phyloP scores from a whole-genome alignment of 2,797 vertebrate genomes.

The Pseudocheirus occidentalis region DNA sequence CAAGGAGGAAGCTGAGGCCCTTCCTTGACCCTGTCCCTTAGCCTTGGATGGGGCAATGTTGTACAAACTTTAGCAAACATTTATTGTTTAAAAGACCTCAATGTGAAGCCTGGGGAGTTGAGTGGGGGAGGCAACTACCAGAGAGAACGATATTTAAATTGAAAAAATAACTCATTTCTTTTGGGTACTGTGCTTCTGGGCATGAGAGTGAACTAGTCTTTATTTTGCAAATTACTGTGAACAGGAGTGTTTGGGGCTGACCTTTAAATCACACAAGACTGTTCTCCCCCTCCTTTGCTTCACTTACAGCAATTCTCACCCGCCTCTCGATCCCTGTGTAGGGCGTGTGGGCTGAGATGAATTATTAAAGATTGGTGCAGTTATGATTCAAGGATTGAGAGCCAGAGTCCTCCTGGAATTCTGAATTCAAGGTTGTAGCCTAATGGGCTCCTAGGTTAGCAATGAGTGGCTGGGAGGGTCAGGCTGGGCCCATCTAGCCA shows the following conservation, averaged over 20 bases:
- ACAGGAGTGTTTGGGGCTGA: neutral
- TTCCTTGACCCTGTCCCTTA: neutral
- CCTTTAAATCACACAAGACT: neutral
- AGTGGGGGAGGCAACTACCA: neutral
- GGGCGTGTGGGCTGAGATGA: neutral
- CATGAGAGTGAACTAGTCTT: neutral
- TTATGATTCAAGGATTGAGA: neutral
- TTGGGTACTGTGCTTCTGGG: neutral
- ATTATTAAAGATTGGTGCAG: neutral
- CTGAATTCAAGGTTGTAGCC: neutral
- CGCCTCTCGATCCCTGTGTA: neutral
- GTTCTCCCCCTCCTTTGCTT: neutral
- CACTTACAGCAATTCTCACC: neutral
- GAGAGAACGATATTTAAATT: neutral
- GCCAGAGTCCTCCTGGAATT: neutral
- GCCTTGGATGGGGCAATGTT: neutral
- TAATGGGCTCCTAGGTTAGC: neutral
- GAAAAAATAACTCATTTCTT: neutral
- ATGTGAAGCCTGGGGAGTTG: neutral
- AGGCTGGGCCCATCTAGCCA: rapidly evolving
- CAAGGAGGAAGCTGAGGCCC: neutral
- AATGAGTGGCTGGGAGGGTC: rapidly evolving
- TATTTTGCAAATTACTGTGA: neutral
- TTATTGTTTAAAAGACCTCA: neutral
- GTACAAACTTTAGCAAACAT: neutral